Evolutionary conservation across 2,113 vertebrate genomes (phyloP), one percentile per base, ranked within the genome.

Genomic region (Hyla sarda): DNA sequence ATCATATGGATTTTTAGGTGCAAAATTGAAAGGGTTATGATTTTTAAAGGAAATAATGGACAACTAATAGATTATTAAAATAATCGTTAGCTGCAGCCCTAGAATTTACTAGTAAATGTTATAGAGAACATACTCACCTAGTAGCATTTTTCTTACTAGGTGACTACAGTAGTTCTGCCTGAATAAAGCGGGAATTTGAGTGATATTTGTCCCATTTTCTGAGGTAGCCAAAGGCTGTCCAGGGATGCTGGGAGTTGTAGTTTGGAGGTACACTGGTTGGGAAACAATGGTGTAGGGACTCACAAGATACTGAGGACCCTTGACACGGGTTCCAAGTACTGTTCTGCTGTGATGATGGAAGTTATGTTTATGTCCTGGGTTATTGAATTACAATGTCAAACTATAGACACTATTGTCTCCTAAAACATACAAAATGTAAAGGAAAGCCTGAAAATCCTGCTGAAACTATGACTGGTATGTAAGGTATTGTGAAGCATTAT

Each of bases 381-480:
- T 71, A 69, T 25, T 8, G 34, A 41, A 34, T 11, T 17, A 50
- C 30, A 52, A 83, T 56, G 30, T 73, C 16, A 47, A 73, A 30
- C 9, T 72, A 54, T 28, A 72, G 47, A 83, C 34, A 48, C 37
- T 32, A 28, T 56, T 83, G 69, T 45, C 32, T 32, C 48, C 11
- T 72, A 84, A 74, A 56, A 28, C 54, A 83, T 23, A 73, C 79
- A 65, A 67, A 73, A 60, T 19, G 14, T 71, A 23, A n/a, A 45
- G 69, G 3, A 65, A 65, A 65, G 25, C 73, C 45, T 84, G 83
- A 84, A 76, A 84, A 84, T 60, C 41, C 56, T 48, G 83, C 32
- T 48, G 37, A 11, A 76, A 50, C n/a, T 84, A 84, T 84, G 83
- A 65, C 37, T 48, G 71, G 83, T 76, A 84, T 84, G 72, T 65